Conservation (phyloP, 2,888 invertebrate genomes). For the Opisthograptis luteolata region DNA sequence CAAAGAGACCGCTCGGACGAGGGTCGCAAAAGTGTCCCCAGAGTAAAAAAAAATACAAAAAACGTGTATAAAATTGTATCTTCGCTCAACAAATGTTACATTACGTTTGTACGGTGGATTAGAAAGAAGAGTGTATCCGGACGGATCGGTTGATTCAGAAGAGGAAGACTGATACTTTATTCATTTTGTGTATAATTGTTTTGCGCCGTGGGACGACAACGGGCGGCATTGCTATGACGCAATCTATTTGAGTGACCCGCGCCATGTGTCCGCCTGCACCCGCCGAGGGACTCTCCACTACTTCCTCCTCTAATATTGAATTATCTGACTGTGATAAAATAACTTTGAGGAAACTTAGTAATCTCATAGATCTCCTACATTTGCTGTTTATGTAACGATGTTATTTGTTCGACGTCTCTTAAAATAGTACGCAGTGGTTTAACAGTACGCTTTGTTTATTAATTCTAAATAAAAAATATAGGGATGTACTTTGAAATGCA, state of each 20-base stretch:
- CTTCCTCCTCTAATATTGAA: constrained; percentile 53
- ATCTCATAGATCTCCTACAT: constrained; percentile 35
- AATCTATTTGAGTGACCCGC: constrained; percentile 78
- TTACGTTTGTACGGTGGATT: constrained; percentile 71
- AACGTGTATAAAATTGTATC: constrained; percentile 76
- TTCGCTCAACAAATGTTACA: constrained; percentile 71
- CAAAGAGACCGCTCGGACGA: constrained; percentile 84
- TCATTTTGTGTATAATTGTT: constrained; percentile 79
- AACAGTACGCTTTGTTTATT: too few species aligned
- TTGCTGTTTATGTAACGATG: constrained; percentile 29
- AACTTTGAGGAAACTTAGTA: constrained; percentile 42
- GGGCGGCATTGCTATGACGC: constrained; percentile 64
- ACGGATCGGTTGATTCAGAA: constrained; percentile 47
- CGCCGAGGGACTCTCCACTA: constrained; percentile 47
- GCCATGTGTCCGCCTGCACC: constrained; percentile 58
- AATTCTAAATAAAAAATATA: too few species aligned
- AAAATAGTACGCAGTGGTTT: too few species aligned
- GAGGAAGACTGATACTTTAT: constrained; percentile 68
- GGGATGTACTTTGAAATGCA: background rate
- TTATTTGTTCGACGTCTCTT: too few species aligned
- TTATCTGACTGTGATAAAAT: constrained; percentile 59
- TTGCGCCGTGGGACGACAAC: constrained; percentile 64
- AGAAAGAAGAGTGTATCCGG: constrained; percentile 74
- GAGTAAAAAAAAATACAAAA: constrained; percentile 79
- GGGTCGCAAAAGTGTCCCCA: constrained; percentile 84